Evolutionary conservation across 2,888 invertebrate species (phyloP).

Genomic region (Epinotia brunnichana): DNA sequence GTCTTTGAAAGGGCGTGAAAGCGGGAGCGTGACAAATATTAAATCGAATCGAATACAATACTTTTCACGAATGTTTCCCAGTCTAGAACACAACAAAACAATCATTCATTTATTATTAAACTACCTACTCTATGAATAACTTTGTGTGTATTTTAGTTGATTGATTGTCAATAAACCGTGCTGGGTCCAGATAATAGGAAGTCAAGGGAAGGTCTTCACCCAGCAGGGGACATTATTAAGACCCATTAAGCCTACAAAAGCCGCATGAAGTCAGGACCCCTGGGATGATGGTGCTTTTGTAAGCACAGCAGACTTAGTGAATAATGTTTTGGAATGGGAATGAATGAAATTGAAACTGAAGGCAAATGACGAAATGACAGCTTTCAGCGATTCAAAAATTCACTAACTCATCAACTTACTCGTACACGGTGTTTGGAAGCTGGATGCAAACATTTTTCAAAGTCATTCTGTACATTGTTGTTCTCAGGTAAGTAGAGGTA

Average conservation of each 20-base stretch:
- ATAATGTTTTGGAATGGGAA: not conserved
- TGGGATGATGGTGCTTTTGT: not conserved
- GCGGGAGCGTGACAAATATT: no score
- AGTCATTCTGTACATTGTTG: no score
- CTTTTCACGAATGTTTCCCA: no score
- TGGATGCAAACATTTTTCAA: not conserved
- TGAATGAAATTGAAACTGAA: not conserved
- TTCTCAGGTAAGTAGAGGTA: no score
- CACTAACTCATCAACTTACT: not conserved
- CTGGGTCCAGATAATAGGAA: not conserved
- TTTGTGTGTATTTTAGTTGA: no score
- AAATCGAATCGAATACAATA: no score
- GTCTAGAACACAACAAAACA: no score
- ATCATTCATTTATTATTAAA: no score
- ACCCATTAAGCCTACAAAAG: not conserved
- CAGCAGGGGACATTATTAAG: slow-evolving; percentile 9
- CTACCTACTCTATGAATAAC: no score
- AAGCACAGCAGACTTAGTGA: not conserved
- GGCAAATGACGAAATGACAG: not conserved
- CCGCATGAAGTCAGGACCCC: not conserved
- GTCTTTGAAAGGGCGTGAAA: no score
- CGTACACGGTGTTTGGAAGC: not conserved
- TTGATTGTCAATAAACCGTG: no score
- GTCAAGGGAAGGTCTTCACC: not conserved
- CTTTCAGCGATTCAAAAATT: no score